Base-by-base conservation (phyloP, 2,113 vertebrate species). In the Gobiocypris rarus region DNA sequence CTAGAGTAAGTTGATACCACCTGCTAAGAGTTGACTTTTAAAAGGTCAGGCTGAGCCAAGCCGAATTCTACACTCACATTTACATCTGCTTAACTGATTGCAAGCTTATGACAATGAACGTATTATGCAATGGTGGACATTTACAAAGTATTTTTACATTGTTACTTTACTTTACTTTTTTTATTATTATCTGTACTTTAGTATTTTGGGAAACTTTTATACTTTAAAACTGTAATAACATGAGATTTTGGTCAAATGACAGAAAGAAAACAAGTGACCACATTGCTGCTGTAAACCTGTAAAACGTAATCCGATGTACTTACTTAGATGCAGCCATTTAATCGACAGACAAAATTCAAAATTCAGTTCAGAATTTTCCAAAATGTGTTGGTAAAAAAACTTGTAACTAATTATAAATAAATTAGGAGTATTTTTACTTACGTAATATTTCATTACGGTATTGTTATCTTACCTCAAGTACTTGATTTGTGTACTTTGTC, bases 1-100 rank as follows among this genome's bases (percentile, higher is more conserved):
- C 43, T 52, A 31, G 48, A 28, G 24, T 28, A 19, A 75, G 26
- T 75, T 31, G 8, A 52, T 19, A 75, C 48, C 73, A 31, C 48
- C 73, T 75, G 15, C 48, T 52, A 28, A 52, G 14, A 75, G 73
- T 13, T 52, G 58, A 45, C 73, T 45, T 75, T 76, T 73, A 63
- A 76, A 52, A 83, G 82, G 58, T 76, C 69, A 74, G 69, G n/a
- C 81, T 31, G 45, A 52, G 41, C 81, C 59, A 41, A 70, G 19
- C 26, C 3, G 41, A 52, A 82, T 56, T 71, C 54, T 71, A 83
- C 17, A 61, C 71, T 17, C n/a, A 41, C 11, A 75, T 63, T 83
- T 75, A 48, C 82, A 83, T 83, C 70, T 52, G 73, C 26, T 75
- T 26, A 31, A 9, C 48, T 75, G 15, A 75, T 75, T 26, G 52